A percentile compares a stretch with the other conserved stretches of the same genome.
These are phyloP conservation scores for Percopsis transmontana DNA, from an alignment of 2,113 vertebrate species.

Conservation along the genomic window DNA sequence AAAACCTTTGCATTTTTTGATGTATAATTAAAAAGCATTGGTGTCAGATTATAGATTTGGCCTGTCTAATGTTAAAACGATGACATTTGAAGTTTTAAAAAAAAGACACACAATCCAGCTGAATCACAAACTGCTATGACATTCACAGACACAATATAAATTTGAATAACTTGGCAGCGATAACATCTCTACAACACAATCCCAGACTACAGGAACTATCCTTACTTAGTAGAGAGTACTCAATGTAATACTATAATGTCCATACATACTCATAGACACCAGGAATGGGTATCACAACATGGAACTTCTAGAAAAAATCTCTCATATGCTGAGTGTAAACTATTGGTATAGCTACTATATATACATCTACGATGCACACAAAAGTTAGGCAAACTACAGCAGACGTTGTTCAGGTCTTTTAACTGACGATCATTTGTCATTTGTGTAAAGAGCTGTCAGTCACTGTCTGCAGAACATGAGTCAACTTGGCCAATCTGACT, in stretches of 20 bases:
- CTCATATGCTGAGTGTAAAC: constrained; percentile 27
- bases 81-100: too few species aligned
- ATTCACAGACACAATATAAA: neutral
- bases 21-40: too few species aligned
- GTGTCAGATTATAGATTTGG: too few species aligned
- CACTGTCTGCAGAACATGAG: constrained; percentile 41
- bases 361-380: neutral
- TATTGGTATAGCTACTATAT: neutral
- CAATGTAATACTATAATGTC: constrained; percentile 15
- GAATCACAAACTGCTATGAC: neutral
- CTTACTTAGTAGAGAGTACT: neutral
- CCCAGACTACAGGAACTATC: constrained; percentile 14
- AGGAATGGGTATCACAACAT: constrained; percentile 21
- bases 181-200: constrained; percentile 6
- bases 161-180: constrained; percentile 6
- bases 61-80: too few species aligned
- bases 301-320: constrained; percentile 24
- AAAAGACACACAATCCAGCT: neutral
- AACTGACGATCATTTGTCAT: neutral
- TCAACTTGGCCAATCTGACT: constrained; percentile 39
- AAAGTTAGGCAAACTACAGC: constrained; percentile 7
- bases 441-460: constrained; percentile 27
- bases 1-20: too few species aligned
- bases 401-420: neutral
- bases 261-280: constrained; percentile 35